Percentiles rank a stretch among this genome's conserved stretches.
These are phyloP conservation scores for Seira musarum DNA, from an alignment of 2,888 invertebrate species.

Conservation along the genomic window DNA sequence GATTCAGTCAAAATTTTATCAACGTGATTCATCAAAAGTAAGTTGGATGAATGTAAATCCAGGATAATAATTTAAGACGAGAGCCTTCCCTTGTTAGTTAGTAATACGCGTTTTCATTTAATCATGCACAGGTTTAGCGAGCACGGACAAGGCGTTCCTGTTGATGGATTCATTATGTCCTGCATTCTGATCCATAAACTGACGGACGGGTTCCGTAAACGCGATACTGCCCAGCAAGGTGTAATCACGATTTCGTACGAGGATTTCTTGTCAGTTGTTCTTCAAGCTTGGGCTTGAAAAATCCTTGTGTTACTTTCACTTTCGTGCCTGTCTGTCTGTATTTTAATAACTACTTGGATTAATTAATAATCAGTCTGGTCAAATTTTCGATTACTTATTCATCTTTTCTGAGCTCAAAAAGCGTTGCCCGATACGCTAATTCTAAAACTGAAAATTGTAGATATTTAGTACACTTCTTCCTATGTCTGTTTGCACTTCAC, in stretches of 20 bases:
- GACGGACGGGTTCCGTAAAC: constrained; percentile 86
- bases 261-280: constrained; percentile 89
- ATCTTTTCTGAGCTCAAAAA: no score
- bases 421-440: no score
- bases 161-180: constrained; percentile 90
- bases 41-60: constrained; percentile 3
- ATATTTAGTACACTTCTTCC: no score
- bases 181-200: constrained; percentile 92
- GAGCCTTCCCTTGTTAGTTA: background rate
- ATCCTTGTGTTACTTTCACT: background rate
- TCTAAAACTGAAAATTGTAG: no score
- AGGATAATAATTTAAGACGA: no score
- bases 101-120: constrained; percentile 16
- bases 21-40: constrained; percentile 71
- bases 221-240: constrained; percentile 87
- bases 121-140: constrained; percentile 62
- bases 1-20: constrained; percentile 85
- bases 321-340: background rate
- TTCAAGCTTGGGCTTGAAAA: constrained; percentile 73
- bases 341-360: no score
- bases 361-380: no score
- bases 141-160: constrained; percentile 73
- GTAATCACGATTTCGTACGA: constrained; percentile 90
- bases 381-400: no score
- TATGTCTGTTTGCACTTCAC: no score